A percentile compares a stretch with the other conserved stretches of the same genome.
phyloP scores from a whole-genome alignment of 92 coral and sea anemone species.

The Heliopora coerulea region DNA sequence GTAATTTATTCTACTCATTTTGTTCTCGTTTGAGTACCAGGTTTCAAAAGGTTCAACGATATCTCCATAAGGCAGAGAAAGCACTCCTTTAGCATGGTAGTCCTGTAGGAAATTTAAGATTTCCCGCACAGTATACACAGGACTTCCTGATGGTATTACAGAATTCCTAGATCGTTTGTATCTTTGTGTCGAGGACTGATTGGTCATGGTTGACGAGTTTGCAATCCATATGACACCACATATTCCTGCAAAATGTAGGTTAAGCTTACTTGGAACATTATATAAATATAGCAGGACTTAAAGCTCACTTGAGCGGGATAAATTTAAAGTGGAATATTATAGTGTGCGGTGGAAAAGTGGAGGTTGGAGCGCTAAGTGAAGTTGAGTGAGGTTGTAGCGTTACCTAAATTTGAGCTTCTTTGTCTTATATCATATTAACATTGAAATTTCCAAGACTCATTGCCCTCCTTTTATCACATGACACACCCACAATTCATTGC shows the following conservation, averaged over 20 bases:
- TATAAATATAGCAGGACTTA: too few species aligned
- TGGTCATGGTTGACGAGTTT: not conserved
- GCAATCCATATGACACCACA: slow-evolving; percentile 3
- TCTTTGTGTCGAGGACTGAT: not conserved
- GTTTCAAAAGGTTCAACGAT: slow-evolving; percentile 91
- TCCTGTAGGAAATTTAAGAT: slow-evolving; percentile 61
- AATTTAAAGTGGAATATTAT: too few species aligned
- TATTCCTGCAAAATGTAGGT: not conserved
- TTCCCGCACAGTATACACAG: slow-evolving; percentile 10
- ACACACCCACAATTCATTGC: too few species aligned
- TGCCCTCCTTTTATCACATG: too few species aligned
- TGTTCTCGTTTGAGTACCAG: slow-evolving; percentile 75
- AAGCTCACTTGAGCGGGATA: too few species aligned
- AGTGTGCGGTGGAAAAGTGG: too few species aligned
- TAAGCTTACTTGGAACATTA: not conserved
- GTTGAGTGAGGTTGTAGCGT: too few species aligned
- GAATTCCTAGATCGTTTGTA: not conserved
- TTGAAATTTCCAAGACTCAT: too few species aligned
- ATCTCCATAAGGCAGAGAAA: slow-evolving; percentile 82
- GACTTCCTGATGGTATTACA: not conserved
- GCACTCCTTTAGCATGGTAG: slow-evolving; percentile 76
- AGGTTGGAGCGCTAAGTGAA: too few species aligned
- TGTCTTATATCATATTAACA: too few species aligned
- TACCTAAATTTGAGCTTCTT: too few species aligned
- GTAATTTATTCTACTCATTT: slow-evolving; percentile 94